Base-by-base conservation (phyloP, 1,140 invertebrate genomes). In the Drosophila biarmipes region DNA sequence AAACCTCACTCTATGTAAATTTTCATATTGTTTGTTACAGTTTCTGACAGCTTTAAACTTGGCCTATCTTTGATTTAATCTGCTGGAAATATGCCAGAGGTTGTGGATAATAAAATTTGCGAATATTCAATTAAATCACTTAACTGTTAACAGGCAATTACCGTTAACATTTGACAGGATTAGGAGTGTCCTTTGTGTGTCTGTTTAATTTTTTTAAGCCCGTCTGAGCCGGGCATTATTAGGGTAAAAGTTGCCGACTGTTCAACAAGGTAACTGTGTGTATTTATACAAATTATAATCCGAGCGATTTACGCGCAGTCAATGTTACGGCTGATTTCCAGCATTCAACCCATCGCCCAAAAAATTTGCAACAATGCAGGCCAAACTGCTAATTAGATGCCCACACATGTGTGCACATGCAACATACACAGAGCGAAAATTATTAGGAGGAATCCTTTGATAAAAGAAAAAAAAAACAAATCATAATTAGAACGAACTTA, bases 311-410 rank as follows among this genome's bases (percentile, higher is more conserved):
- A 45, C 45, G 24, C 31, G 15, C 37, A 73, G 62, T 72, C 54
- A 66, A 77, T 72, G 51, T 19, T 51, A 46, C 68, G 57, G 24
- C 63, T 80, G 49, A 58, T 38, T 42, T 59, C 15, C 40, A 34
- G 4, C n/a, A 17, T 19, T 15, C 12, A 12, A 19, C 14, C 11
- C 45, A 14, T 7, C 0, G 4, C 5, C 11, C 48, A 29, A 29
- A 40, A 53, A 58, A 62, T 54, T 15, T 55, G 45, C 67, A 61
- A 52, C 55, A 52, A 75, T 79, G 48, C 35, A 56, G 56, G 48
- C 40, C 55, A 54, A 62, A 61, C 45, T 54, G 73, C 77, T 85
- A 85, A 86, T 85, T 85, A 86, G 73, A 78, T 78, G 59, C 61
- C 27, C 8, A 56, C 24, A 49, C 12, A 27, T 12, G 3, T 12